Conservation (phyloP, 2,113 vertebrate genomes). For the Apodemus speciosus region DNA sequence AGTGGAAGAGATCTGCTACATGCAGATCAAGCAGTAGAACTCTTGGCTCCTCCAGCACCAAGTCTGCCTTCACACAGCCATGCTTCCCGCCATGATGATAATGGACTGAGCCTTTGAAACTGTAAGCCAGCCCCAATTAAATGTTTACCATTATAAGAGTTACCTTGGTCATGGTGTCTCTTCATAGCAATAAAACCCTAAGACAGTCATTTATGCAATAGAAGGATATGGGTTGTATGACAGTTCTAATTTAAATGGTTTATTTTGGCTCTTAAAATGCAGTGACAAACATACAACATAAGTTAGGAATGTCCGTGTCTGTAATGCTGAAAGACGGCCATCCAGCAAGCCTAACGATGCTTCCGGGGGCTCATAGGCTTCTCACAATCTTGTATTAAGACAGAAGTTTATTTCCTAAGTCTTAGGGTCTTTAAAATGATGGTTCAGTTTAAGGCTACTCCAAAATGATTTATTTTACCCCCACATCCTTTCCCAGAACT, state of each 20-base stretch:
- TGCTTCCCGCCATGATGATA: no score
- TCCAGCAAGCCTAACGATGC: neutral
- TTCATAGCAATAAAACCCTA: no score
- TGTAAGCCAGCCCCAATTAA: no score
- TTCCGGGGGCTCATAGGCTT: neutral
- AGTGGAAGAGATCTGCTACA: no score
- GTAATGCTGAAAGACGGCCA: neutral
- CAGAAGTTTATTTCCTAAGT: neutral
- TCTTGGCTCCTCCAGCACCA: no score
- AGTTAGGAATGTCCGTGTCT: neutral
- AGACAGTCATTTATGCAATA: neutral
- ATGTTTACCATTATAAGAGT: no score
- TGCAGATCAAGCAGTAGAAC: no score
- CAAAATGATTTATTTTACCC: neutral
- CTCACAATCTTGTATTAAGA: neutral
- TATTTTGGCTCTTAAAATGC: neutral
- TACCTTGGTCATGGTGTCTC: no score
- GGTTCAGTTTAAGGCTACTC: neutral
- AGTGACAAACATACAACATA: neutral
- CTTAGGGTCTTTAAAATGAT: slow-evolving; percentile 7
- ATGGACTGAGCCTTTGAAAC: no score
- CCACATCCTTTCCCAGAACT: neutral
- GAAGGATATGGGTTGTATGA: neutral
- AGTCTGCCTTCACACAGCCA: no score
- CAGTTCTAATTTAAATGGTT: slow-evolving; percentile 26